Evolutionary conservation across 2,888 invertebrate species (phyloP), one percentile per base, ranked within the genome.

Genomic region (Nomada fucata): DNA sequence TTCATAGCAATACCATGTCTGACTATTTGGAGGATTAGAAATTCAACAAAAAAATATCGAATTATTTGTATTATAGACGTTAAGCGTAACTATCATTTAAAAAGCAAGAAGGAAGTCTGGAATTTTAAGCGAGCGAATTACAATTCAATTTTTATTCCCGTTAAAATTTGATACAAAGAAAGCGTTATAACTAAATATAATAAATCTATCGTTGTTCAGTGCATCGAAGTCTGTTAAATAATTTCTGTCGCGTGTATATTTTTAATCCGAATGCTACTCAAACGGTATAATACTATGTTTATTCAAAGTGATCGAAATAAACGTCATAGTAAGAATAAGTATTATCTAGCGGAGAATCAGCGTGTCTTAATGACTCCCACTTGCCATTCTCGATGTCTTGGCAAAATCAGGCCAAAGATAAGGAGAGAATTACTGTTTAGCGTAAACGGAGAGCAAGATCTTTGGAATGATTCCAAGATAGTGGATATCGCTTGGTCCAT

Each of bases 381-480:
- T n/a, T 10, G 26, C n/a, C 36, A 10, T 53, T 67, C 47, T 10
- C 1, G 61, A 10, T 63, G 42, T 29, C 47, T 52, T 10, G 10
- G 36, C 20, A 42, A 60, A 75, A 78, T 67, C 61, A 63, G 59
- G 65, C 60, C 55, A 65, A 60, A 69, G 80, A 79, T 79, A 79
- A 72, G 60, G 29, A 29, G 61, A 72, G 67, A 72, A 57, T 63
- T 65, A 75, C 47, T 20, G 70, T 81, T 57, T 23, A 60, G 59
- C 15, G 26, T 71, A 76, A 71, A 76, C 61, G 55, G 59, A 15
- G 20, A 61, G 26, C 15, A 55, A 13, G 76, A 59, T 70, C 75
- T 70, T 70, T 82, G 82, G 82, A 82, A 61, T 18, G 65, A 77
- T 70, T 83, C 83, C 83, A 83, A 82, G 77, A 50, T 53, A 63